These are phyloP conservation scores for Drosophila lutescens DNA, from an alignment of 2,888 invertebrate genomes.

Conservation along the genomic window DNA sequence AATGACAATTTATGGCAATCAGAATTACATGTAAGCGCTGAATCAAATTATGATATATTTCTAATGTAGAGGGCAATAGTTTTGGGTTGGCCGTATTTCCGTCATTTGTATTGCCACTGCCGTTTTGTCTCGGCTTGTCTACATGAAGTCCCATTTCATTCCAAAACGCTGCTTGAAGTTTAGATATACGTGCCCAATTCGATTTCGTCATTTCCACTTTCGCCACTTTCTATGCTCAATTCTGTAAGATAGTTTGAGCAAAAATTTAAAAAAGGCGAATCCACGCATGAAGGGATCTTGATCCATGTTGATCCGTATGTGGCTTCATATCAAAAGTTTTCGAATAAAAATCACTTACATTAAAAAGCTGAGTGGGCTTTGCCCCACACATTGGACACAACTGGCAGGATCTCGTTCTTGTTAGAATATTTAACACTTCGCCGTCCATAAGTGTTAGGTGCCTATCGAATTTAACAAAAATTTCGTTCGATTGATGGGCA, in stretches of 20 bases:
- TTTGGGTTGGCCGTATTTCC: neutral
- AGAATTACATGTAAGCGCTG: too few species aligned
- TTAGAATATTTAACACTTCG: neutral
- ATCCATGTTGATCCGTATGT: neutral
- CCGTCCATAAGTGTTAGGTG: constrained; percentile 2
- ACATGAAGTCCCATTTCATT: too few species aligned
- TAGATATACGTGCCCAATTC: neutral
- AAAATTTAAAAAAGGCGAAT: too few species aligned
- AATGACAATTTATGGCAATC: too few species aligned
- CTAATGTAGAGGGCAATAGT: neutral
- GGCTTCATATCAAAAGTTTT: neutral
- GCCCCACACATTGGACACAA: neutral
- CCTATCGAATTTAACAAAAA: neutral
- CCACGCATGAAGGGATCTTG: too few species aligned
- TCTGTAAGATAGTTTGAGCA: too few species aligned
- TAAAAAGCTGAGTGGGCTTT: too few species aligned
- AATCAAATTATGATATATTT: neutral
- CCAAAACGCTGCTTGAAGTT: constrained; percentile 1
- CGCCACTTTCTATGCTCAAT: too few species aligned
- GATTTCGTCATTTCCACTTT: neutral
- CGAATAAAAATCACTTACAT: too few species aligned
- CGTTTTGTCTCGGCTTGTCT: too few species aligned
- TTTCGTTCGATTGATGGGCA: neutral
- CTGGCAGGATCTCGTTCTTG: too few species aligned
- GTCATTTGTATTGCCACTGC: too few species aligned